Evolutionary conservation across 2,888 invertebrate species (phyloP), one percentile per base, ranked within the genome.

Genomic region (Hypolimnas misippus): DNA sequence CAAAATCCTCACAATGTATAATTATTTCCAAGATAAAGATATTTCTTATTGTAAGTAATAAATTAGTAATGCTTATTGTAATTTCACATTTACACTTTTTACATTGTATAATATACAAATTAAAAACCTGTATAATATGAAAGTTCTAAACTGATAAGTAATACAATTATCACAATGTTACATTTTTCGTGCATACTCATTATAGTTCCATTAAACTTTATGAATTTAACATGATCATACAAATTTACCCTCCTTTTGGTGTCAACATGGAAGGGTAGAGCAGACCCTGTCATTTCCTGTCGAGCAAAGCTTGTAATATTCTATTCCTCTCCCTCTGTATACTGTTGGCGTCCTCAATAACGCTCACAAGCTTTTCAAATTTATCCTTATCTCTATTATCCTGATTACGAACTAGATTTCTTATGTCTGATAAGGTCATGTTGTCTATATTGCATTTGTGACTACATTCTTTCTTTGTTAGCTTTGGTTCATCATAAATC

Each of bases 271-370:
- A 14, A 29, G 29, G 49, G 14, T 29, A 49, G 14, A 49, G 1
- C 8, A 8, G 33, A n/a, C 17, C 16, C 16, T 46, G 29, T 75
- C 67, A 77, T 68, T 74, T 77, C 65, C 74, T 85, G 49, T 84
- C 73, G 12, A 92, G 71, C 40, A 91, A 70, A n/a, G 84, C 84
- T 68, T 80, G 74, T 25, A 92, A 75, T 69, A 92, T 90, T 69
- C 60, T 80, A 69, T 92, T 92, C 65, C 91, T 77, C 70, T 92
- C 89, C 52, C 82, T 79, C 65, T 91, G 91, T 54, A 92, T 87
- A 35, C 70, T 67, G 70, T 91, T 92, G 0, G 89, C 86, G 49
- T 90, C 89, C 62, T 88, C 84, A 31, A 87, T 81, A 7, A 78
- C 83, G 55, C 65, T 70, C 0, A 88, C 73, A n/a, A 92, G 75